Percentiles rank a stretch among this genome's conserved stretches.
phyloP scores from a whole-genome alignment of 1,140 invertebrate genomes.

The Vanessa tameamea region DNA sequence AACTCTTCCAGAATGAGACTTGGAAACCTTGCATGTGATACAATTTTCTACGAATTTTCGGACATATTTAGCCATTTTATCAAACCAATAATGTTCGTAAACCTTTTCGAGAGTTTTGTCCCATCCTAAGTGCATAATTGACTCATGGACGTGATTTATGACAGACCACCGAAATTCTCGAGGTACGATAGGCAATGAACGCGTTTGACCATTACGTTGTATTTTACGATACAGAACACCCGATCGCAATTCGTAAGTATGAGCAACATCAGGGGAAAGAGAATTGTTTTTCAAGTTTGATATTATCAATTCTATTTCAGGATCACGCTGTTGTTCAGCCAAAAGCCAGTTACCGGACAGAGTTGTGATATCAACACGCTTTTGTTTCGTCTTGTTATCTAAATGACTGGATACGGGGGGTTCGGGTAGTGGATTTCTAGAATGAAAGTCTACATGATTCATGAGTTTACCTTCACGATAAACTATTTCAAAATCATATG shows the following conservation, averaged over 20 bases:
- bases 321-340: constrained; percentile 38
- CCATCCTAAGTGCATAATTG: constrained; percentile 40
- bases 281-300: constrained; percentile 7
- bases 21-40: constrained; percentile 35
- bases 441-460: too few relatives aligned
- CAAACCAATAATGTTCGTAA: constrained; percentile 44
- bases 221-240: constrained; percentile 38
- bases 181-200: constrained; percentile 7
- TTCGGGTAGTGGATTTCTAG: too few relatives aligned
- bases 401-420: too few relatives aligned
- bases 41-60: constrained; percentile 40
- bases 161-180: constrained; percentile 29
- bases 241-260: constrained; percentile 36
- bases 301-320: constrained; percentile 2
- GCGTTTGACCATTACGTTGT: constrained; percentile 23
- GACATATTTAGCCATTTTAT: constrained; percentile 33
- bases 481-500: too few relatives aligned
- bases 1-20: constrained; percentile 27
- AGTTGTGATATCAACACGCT: constrained; percentile 1
- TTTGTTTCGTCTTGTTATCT: constrained; percentile 7
- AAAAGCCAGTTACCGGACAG: constrained; percentile 24
- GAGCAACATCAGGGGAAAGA: constrained; percentile 14
- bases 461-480: too few relatives aligned
- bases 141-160: constrained; percentile 56
- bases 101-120: constrained; percentile 46